Evolutionary conservation across 2,888 invertebrate species (phyloP), one percentile per base, ranked within the genome.

Genomic region (Lathronympha strigana): DNA sequence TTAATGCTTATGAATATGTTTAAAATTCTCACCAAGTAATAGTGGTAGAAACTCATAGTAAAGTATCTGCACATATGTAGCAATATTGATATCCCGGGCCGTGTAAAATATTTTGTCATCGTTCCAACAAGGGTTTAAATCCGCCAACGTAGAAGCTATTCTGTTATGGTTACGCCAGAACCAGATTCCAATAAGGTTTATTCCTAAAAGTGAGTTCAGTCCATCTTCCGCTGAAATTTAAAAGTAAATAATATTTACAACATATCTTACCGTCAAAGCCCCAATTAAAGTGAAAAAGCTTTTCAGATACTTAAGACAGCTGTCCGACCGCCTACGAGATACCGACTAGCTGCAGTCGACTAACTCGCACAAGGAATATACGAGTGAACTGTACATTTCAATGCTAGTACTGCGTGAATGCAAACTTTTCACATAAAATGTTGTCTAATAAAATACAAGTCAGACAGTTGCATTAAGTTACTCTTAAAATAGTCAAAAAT

Each of bases 61-160:
- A 36, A 72, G 72, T 15, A 84, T 76, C 61, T 83, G 81, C 54
- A 74, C 53, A 2, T 51, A 67, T 3, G 69, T 69, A n/a, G 81
- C 81, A 6, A 83, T 83, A 36, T 76, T 75, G n/a, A 84, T 83
- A n/a, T 83, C 81, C 62, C 81, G 73, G 0, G 84, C 73, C 0
- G 70, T 72, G 21, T 73, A 61, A 67, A 81, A 84, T 0, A 83
- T 66, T 45, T 70, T 73, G 0, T 82, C 77, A 21, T 85, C 84
- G 23, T 71, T 69, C 84, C 84, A 84, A 55, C 78, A 79, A 2
- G 81, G 81, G 19, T 84, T 84, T 0, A 81, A 58, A 1, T 49
- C 19, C 0, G 72, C 69, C 31, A 85, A 62, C 3, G 74, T 38
- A 0, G 66, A 67, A 0, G 83, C 84, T 5, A 84, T 74, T 0